A percentile compares a stretch with the other conserved stretches of the same genome.
These are phyloP conservation scores for Knipowitschia caucasica DNA, from an alignment of 2,797 vertebrate species.

Conservation along the genomic window DNA sequence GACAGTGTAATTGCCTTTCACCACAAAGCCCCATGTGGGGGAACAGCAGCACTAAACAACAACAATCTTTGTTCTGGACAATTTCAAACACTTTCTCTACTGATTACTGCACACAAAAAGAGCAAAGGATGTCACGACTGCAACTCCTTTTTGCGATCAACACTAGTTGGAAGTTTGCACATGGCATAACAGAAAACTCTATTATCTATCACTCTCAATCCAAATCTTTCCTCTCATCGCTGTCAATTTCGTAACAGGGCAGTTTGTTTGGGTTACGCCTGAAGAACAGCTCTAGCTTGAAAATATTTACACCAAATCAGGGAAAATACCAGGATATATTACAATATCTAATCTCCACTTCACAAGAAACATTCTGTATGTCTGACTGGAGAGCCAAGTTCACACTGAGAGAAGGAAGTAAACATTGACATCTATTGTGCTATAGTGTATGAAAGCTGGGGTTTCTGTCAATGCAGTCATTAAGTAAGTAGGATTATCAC, in stretches of 20 bases:
- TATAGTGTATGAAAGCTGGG: neutral
- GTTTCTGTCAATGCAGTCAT: conserved; percentile 24
- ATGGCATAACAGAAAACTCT: neutral
- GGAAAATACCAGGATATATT: conserved; percentile 49
- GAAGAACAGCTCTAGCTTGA: conserved; percentile 48
- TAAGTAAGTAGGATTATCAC: conserved; percentile 40
- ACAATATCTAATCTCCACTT: conserved; percentile 15
- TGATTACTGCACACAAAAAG: conserved; percentile 40
- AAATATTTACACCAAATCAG: conserved; percentile 48
- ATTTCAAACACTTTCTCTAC: conserved; percentile 58
- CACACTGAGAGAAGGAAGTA: no score
- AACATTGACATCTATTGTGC: no score
- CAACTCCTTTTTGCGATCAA: conserved; percentile 20
- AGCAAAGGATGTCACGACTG: conserved; percentile 46
- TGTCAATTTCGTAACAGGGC: conserved; percentile 35
- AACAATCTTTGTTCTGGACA: conserved; percentile 41
- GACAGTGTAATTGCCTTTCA: conserved; percentile 63
- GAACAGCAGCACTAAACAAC: conserved; percentile 33
- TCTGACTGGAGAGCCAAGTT: no score
- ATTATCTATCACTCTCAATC: conserved; percentile 1
- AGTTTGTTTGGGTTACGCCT: conserved; percentile 72
- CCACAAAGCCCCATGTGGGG: conserved; percentile 42
- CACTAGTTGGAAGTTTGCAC: conserved; percentile 23
- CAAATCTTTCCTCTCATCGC: conserved; percentile 65
- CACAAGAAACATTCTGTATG: no score